Evolutionary conservation across 1,140 invertebrate species (phyloP).

Genomic region (Bombus fervidus): DNA sequence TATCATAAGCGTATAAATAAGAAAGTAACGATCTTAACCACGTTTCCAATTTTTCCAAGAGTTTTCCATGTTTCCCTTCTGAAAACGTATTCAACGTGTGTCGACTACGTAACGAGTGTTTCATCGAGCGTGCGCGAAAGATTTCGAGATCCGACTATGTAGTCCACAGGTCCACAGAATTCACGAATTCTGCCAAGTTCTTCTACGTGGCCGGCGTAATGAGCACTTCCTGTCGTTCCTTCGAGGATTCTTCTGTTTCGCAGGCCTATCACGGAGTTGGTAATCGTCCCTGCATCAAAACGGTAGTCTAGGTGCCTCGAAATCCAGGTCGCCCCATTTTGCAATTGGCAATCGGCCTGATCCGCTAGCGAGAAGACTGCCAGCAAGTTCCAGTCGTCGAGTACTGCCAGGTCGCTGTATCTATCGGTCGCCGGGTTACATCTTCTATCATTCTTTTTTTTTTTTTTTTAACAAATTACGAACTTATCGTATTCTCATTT

Average conservation of each 20-base stretch:
- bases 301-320: slow-evolving; percentile 32
- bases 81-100: not conserved
- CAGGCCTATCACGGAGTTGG: slow-evolving; percentile 31
- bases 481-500: not conserved
- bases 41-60: not conserved
- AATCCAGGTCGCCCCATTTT: slow-evolving; percentile 64
- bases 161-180: not conserved
- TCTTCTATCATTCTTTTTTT: not conserved
- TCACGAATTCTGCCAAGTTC: slow-evolving; percentile 26
- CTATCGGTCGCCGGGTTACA: slow-evolving; percentile 3
- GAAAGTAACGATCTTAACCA: no score
- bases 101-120: slow-evolving; percentile 4
- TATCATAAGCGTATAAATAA: no score
- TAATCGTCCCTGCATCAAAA: slow-evolving; percentile 4
- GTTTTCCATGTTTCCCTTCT: not conserved
- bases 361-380: slow-evolving; percentile 33
- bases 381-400: slow-evolving; percentile 49
- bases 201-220: slow-evolving; percentile 4
- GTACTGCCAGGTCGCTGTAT: slow-evolving; percentile 39
- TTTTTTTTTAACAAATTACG: not conserved
- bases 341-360: slow-evolving; percentile 66
- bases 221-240: slow-evolving; percentile 10
- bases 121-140: not conserved
- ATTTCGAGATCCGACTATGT: not conserved
- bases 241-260: slow-evolving; percentile 2